Conservation (phyloP, 1,140 invertebrate genomes). For the Drosophila tsacasi region DNA sequence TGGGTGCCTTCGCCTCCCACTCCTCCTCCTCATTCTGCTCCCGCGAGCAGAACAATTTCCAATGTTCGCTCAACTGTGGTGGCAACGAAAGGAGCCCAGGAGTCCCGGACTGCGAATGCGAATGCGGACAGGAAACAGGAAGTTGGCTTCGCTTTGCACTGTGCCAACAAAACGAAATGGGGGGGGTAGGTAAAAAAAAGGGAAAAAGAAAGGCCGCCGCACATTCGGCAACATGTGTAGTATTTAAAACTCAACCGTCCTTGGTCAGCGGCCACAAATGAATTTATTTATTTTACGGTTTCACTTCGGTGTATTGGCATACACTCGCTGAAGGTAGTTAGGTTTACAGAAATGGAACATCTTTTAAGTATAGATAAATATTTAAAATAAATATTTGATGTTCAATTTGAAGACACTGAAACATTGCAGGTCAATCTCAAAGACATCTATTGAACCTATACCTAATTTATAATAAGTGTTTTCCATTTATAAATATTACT, state of each 20-base stretch:
- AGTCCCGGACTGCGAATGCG: constrained; percentile 18
- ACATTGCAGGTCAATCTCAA: too few species aligned
- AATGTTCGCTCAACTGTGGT: constrained; percentile 82
- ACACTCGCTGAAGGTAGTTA: not conserved
- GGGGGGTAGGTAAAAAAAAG: not conserved
- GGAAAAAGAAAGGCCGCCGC: not conserved
- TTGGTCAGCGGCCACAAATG: constrained; percentile 75
- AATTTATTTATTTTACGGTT: constrained; percentile 79
- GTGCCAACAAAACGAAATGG: not conserved
- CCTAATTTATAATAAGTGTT: too few species aligned
- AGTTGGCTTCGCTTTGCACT: constrained; percentile 52
- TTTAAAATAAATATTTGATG: too few species aligned
- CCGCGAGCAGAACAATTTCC: constrained; percentile 79
- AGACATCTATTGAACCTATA: too few species aligned
- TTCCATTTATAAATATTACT: too few species aligned
- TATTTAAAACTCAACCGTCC: constrained; percentile 74
- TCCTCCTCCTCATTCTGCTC: constrained; percentile 66
- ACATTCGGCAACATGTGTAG: constrained; percentile 78
- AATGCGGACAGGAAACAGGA: constrained; percentile 49
- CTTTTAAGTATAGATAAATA: not conserved
- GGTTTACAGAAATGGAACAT: not conserved
- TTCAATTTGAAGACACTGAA: too few species aligned
- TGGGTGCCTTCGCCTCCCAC: not conserved
- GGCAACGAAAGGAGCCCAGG: constrained; percentile 49
- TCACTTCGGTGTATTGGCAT: constrained; percentile 10